Evolutionary conservation across 1,140 invertebrate genomes (phyloP), one percentile per base, ranked within the genome.

Genomic region (Liolophura sinensis): DNA sequence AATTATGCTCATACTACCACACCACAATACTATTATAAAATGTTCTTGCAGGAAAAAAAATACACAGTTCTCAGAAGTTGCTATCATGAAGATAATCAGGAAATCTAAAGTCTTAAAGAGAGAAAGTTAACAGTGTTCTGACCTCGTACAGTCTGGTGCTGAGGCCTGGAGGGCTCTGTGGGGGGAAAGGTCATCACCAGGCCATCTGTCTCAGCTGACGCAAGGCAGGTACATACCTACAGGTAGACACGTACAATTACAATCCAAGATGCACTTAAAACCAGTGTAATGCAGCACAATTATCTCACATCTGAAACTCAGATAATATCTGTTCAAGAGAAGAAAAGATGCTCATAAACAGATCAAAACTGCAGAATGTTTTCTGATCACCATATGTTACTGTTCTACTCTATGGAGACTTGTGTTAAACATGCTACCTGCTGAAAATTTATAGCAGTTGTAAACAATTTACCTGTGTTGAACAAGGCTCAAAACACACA

Each of bases 161-260:
- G 9, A 86, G n/a, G 74, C 56, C 87, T 86, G 49, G 87, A 80
- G 27, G 87, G 76, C 54, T 85, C 75, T n/a, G 91, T 91, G 15
- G 88, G 88, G 20, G 91, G 91, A 81, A 93, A 92, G 70, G 88
- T 89, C 20, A 96, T 84, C 20, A 94, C 86, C 64, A 94, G 88
- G 93, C 89, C 31, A 89, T 86, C 75, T 92, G 91, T 63, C 92
- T 74, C 0, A 91, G 82, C 60, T 87, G 90, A 78, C 94, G 88
- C 61, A 98, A 85, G 0, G 95, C 90, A 48, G 94, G 91, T 18
- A 91, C 91, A 82, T 97, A 97, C 57, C 84, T 86, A 56, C 6
- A 31, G 55, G 54, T 22, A 16, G 31, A 66, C 18, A 5, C n/a
- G n/a, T 65, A n/a, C 16, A 61, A 54, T 48, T 40, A 40, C 11